phyloP scores from a whole-genome alignment of 1,140 invertebrate genomes.

The Pteromalus puparum region DNA sequence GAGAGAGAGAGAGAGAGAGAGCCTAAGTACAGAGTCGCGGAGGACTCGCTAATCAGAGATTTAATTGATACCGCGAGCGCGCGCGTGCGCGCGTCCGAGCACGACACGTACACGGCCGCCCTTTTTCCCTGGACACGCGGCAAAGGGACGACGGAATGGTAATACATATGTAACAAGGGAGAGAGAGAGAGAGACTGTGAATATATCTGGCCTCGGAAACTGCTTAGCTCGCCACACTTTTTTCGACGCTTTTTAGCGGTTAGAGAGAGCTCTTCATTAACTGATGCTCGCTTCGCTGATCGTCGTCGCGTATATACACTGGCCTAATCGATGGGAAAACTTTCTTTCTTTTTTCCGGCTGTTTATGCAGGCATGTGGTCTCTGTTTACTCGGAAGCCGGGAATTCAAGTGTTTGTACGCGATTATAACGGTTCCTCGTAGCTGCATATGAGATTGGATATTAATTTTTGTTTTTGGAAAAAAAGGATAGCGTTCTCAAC shows the following conservation, averaged over 20 bases:
- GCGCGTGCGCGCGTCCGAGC: constrained; percentile 57
- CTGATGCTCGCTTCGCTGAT: neutral
- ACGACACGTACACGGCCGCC: constrained; percentile 57
- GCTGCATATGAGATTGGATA: neutral
- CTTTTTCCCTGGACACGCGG: constrained; percentile 10
- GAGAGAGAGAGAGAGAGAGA: constrained; percentile 18
- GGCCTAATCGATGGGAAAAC: neutral
- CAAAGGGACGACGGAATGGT: constrained; percentile 49
- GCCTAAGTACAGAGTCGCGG: constrained; percentile 44
- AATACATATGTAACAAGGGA: constrained; percentile 69
- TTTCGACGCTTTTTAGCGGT: neutral
- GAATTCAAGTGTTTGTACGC: neutral
- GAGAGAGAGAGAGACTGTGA: constrained; percentile 26
- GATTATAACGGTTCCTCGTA: neutral
- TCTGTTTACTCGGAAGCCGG: neutral
- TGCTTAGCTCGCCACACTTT: constrained; percentile 58
- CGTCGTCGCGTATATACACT: too few species aligned
- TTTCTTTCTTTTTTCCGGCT: neutral
- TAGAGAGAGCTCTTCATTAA: neutral
- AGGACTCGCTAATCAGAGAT: constrained; percentile 69
- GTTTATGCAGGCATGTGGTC: neutral
- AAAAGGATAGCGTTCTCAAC: too few species aligned
- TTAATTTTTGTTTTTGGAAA: neutral
- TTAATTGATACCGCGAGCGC: constrained; percentile 67
- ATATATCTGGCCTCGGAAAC: constrained; percentile 63